Percentiles rank a stretch among this genome's conserved stretches.
Conservation (phyloP, 2,888 invertebrate species). For the Phytoseiulus persimilis region DNA sequence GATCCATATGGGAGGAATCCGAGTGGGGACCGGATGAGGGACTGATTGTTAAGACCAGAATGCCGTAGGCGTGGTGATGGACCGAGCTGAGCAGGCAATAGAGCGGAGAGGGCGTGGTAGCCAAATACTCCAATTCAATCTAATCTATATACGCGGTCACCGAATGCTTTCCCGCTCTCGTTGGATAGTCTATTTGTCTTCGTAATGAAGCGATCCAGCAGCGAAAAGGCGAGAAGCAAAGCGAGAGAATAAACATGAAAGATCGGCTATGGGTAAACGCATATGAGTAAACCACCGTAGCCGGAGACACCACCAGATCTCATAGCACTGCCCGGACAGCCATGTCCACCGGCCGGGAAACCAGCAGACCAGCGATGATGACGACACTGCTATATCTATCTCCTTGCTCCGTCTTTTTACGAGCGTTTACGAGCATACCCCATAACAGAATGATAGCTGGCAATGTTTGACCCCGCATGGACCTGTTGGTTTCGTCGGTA, state of each 20-base stretch:
- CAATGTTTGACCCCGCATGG: neutral
- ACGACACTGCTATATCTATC: neutral
- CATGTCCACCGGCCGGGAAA: neutral
- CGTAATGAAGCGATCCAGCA: slow-evolving; percentile 5
- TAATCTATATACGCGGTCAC: neutral
- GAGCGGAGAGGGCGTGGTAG: neutral
- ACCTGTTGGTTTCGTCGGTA: neutral
- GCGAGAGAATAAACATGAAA: neutral
- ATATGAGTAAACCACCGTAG: neutral
- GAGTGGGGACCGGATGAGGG: neutral
- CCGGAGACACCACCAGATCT: neutral
- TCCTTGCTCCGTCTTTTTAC: neutral
- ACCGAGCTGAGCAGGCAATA: neutral
- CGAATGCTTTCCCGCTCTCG: neutral
- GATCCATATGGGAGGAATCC: neutral
- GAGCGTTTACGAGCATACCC: neutral
- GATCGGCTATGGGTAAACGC: neutral
- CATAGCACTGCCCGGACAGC: neutral
- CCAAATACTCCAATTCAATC: slow-evolving; percentile 5
- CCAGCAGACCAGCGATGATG: too few species aligned
- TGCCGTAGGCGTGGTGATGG: neutral
- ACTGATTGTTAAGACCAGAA: neutral
- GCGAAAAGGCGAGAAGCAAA: neutral
- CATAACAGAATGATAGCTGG: slow-evolving; percentile 5
- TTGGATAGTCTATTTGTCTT: slow-evolving; percentile 5